These are phyloP conservation scores for Cataglyphis rosenhaueri DNA, from an alignment of 2,888 invertebrate genomes.

Conservation along the genomic window DNA sequence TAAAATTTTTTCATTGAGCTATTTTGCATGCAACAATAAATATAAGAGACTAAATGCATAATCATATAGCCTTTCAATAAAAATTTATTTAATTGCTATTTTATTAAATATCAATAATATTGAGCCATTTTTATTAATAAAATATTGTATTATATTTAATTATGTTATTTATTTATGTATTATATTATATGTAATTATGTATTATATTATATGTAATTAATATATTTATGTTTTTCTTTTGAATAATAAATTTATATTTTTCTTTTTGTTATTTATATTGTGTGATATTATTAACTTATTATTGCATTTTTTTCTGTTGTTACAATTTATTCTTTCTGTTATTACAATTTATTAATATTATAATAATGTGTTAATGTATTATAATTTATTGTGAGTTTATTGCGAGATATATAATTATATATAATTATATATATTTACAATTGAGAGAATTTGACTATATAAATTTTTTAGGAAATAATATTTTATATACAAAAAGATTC, in stretches of 20 bases:
- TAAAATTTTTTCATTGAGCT: not conserved
- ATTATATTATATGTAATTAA: no score
- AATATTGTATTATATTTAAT: no score
- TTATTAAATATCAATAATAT: no score
- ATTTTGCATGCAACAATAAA: not conserved
- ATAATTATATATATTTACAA: not conserved
- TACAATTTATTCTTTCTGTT: not conserved
- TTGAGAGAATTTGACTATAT: not conserved
- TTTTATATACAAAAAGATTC: not conserved
- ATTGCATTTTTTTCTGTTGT: not conserved
- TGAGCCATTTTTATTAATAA: no score
- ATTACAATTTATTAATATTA: slow-evolving; percentile 4
- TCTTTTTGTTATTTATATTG: not conserved
- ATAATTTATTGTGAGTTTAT: no score
- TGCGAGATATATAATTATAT: no score
- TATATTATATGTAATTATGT: no score
- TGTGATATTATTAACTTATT: not conserved
- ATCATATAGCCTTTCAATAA: no score
- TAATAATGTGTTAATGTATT: not conserved
- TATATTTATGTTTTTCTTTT: not conserved
- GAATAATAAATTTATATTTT: not conserved
- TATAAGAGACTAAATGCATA: not conserved
- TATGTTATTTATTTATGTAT: no score
- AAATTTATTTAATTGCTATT: no score
- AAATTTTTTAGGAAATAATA: not conserved